Evolutionary conservation across 1,140 invertebrate genomes (phyloP).

Genomic region (Drosophila equinoxialis): DNA sequence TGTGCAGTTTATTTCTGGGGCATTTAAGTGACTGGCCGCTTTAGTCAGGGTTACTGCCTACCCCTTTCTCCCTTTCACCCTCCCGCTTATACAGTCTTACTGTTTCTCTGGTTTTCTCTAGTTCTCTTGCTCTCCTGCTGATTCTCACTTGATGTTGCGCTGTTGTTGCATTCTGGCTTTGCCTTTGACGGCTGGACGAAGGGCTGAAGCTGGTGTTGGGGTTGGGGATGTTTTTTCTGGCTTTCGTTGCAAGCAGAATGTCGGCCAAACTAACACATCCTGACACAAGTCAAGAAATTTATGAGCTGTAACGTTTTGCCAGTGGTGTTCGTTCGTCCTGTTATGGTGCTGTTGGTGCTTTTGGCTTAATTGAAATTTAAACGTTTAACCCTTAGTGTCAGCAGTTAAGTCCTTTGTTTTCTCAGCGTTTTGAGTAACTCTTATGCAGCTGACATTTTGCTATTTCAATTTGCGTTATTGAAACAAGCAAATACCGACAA

Average conservation of each 20-base stretch:
- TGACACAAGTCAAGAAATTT: slow-evolving; percentile 80
- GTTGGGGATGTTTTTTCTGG: slow-evolving; percentile 14
- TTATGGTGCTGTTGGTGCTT: slow-evolving; percentile 41
- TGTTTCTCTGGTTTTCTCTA: slow-evolving; percentile 19
- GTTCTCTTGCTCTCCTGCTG: background rate
- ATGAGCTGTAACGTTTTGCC: slow-evolving; percentile 73
- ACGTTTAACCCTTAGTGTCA: slow-evolving; percentile 71
- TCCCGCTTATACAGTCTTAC: background rate
- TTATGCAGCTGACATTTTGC: slow-evolving; percentile 51
- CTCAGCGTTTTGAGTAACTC: slow-evolving; percentile 40
- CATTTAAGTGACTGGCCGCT: slow-evolving; percentile 72
- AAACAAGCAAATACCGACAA: slow-evolving; percentile 13
- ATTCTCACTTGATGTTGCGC: slow-evolving; percentile 9
- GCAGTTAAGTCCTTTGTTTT: slow-evolving; percentile 56
- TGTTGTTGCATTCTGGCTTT: slow-evolving; percentile 10
- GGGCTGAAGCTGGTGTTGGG: slow-evolving; percentile 4
- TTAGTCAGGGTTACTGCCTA: slow-evolving; percentile 43
- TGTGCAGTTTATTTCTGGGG: slow-evolving; percentile 75
- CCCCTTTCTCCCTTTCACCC: background rate
- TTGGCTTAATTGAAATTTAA: slow-evolving; percentile 80
- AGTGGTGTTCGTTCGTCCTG: slow-evolving; percentile 20
- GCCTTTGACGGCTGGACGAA: slow-evolving; percentile 45
- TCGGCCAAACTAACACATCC: slow-evolving; percentile 73
- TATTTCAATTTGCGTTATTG: slow-evolving; percentile 55
- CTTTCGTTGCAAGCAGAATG: slow-evolving; percentile 62